A percentile compares a stretch with the other conserved stretches of the same genome.
Conservation (phyloP, 1,140 invertebrate species). For the Brachystomella parvula region DNA sequence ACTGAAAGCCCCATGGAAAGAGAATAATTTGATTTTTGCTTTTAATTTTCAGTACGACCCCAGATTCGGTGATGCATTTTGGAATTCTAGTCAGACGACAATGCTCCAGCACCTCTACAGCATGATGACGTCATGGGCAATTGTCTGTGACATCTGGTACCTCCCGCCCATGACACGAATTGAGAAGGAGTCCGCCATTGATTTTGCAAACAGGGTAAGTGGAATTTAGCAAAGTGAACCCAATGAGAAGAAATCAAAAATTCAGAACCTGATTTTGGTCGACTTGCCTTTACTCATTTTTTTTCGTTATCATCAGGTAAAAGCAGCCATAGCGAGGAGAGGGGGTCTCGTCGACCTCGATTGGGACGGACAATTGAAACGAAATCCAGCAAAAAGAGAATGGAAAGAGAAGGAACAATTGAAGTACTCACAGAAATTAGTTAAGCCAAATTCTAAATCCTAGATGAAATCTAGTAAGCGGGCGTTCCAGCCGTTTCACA, state of each 20-base stretch:
- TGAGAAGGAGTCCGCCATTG: conserved; percentile 71
- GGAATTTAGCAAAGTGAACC: too few species aligned
- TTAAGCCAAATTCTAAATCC: background rate
- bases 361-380: conserved; percentile 91
- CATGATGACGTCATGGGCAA: conserved; percentile 99
- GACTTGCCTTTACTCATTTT: too few species aligned
- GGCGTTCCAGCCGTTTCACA: background rate
- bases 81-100: conserved; percentile 87
- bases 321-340: conserved; percentile 79
- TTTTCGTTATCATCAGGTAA: too few species aligned
- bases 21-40: too few species aligned
- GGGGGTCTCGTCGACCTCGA: conserved; percentile 91
- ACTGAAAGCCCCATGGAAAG: too few species aligned
- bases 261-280: too few species aligned
- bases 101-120: conserved; percentile 91
- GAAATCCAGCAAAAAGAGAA: conserved; percentile 82
- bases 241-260: too few species aligned
- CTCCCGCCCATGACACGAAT: conserved; percentile 81
- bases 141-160: conserved; percentile 99
- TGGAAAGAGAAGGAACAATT: conserved; percentile 87
- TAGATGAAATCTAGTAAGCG: background rate
- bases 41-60: conserved; percentile 69
- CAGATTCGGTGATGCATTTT: conserved; percentile 96
- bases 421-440: conserved; percentile 66
- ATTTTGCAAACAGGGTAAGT: conserved; percentile 74